Conservation (phyloP, 2,797 vertebrate species). For the Paedocypris micromegethes region DNA sequence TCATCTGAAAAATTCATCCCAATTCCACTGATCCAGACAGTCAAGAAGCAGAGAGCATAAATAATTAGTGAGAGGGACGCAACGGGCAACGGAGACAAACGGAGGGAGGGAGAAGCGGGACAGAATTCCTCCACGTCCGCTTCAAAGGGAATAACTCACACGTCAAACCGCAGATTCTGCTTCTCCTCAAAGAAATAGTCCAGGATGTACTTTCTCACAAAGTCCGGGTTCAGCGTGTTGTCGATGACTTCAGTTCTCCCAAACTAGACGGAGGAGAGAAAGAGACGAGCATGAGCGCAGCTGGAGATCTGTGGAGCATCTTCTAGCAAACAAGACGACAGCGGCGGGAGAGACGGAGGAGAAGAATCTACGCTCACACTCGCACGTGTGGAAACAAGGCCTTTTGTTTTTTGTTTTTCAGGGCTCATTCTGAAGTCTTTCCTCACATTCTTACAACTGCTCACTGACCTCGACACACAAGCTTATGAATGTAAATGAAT, state of each 20-base stretch:
- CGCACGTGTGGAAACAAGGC: too few species aligned
- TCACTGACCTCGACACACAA: too few species aligned
- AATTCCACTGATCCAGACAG: slow-evolving; percentile 59
- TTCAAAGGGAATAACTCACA: slow-evolving; percentile 77
- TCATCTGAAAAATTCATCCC: slow-evolving; percentile 64
- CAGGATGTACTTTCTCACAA: slow-evolving; percentile 90
- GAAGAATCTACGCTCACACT: too few species aligned
- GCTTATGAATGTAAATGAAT: too few species aligned
- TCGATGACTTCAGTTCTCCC: slow-evolving; percentile 93
- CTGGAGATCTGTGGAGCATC: slow-evolving; percentile 3
- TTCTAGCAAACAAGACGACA: not conserved
- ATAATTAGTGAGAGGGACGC: slow-evolving; percentile 53
- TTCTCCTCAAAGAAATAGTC: slow-evolving; percentile 97
- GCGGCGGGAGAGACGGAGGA: too few species aligned
- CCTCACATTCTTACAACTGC: too few species aligned
- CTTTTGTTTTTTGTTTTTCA: too few species aligned
- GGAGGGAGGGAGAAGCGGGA: slow-evolving; percentile 18
- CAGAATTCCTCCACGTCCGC: slow-evolving; percentile 28
- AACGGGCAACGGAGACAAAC: slow-evolving; percentile 9
- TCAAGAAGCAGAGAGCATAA: slow-evolving; percentile 57
- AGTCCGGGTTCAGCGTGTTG: slow-evolving; percentile 93
- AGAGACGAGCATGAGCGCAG: not conserved
- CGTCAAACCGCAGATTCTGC: slow-evolving; percentile 92
- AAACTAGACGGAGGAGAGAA: slow-evolving; percentile 66
- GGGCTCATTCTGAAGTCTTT: too few species aligned